Evolutionary conservation across 2,888 invertebrate species (phyloP).

Genomic region (Yponomeuta malinellus): DNA sequence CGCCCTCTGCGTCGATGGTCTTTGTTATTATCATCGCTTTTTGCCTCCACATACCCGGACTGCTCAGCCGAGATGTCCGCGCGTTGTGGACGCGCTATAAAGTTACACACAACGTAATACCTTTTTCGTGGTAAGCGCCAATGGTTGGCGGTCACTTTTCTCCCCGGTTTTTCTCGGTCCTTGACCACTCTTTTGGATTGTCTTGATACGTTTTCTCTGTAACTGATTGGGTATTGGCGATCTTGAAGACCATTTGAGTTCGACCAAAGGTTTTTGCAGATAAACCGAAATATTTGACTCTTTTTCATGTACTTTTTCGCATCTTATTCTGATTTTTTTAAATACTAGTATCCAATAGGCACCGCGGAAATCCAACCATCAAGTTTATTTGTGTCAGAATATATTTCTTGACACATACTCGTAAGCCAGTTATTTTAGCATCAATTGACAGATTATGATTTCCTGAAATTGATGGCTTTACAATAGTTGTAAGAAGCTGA

Average conservation of each 20-base stretch:
- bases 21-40: conserved; percentile 71
- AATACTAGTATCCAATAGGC: too few relatives aligned
- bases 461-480: too few relatives aligned
- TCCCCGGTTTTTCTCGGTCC: neutral
- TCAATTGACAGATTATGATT: too few relatives aligned
- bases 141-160: conserved; percentile 1
- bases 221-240: neutral
- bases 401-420: too few relatives aligned
- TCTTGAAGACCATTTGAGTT: neutral
- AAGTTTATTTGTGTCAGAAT: too few relatives aligned
- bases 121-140: conserved; percentile 12
- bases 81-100: conserved; percentile 34
- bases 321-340: too few relatives aligned
- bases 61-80: conserved; percentile 38
- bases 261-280: neutral
- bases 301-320: too few relatives aligned
- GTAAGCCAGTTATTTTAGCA: too few relatives aligned
- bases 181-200: conserved; percentile 22
- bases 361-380: too few relatives aligned
- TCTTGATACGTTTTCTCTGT: conserved; percentile 7
- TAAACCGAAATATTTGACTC: neutral
- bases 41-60: conserved; percentile 64
- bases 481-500: too few relatives aligned
- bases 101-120: conserved; percentile 31
- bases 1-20: conserved; percentile 65